Evolutionary conservation across 2,888 invertebrate species (phyloP).

Genomic region (Coleophora flavipennella): DNA sequence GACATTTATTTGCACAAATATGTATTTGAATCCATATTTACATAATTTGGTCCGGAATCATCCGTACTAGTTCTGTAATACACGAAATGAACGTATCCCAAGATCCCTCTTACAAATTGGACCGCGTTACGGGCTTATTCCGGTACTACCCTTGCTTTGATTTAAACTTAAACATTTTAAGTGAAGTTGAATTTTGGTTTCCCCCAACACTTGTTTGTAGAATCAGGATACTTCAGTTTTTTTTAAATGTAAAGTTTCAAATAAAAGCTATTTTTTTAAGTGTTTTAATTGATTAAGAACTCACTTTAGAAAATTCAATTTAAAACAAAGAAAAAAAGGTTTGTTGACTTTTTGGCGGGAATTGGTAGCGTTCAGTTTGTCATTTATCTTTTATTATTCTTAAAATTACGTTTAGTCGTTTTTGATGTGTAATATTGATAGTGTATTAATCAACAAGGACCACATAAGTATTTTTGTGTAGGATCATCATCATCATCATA

Average conservation of each 20-base stretch:
- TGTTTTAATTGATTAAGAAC: not conserved
- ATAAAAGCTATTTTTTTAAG: no score
- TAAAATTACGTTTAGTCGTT: no score
- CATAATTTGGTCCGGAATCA: conserved; percentile 60
- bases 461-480: no score
- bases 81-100: conserved; percentile 70
- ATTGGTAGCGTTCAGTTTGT: no score
- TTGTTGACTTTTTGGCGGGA: no score
- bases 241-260: no score
- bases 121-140: conserved; percentile 49
- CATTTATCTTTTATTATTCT: no score
- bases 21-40: conserved; percentile 57
- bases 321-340: not conserved
- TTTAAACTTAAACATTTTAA: conserved; percentile 1
- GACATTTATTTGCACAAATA: conserved; percentile 42
- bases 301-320: not conserved
- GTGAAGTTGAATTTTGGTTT: not conserved
- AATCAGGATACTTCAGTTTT: no score
- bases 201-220: no score
- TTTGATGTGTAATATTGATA: no score
- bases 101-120: conserved; percentile 70
- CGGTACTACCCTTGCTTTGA: conserved; percentile 13
- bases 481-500: no score
- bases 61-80: conserved; percentile 56
- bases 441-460: no score